Evolutionary conservation across 2,888 invertebrate genomes (phyloP), one percentile per base, ranked within the genome.

Genomic region (Lydus trimaculatus): DNA sequence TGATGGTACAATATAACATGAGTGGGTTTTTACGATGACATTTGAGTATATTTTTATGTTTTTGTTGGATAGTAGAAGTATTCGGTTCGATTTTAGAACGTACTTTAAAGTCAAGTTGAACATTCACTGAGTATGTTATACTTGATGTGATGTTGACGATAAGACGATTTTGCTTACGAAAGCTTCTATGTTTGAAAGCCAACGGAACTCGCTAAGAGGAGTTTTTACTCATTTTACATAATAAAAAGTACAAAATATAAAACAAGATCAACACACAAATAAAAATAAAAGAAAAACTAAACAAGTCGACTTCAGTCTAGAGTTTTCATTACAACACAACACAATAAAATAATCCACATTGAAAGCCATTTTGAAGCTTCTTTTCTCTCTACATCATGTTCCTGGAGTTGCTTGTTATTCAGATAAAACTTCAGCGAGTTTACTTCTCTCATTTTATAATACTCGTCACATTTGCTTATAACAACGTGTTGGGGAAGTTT

Each of bases 41-140:
- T 23, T 52, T 11, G 52, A 52, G 52, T 52, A 17, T 20, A 52
- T 52, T 52, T 52, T 52, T 52, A 52, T 52, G 52, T 52, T 52
- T 52, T 52, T 20, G 17, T 52, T 52, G 20, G 23, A 9, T n/a
- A 11, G 11, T 9, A 17, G 11, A 11, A 20, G 52, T 52, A 52
- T 23, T 8, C 52, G 52, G 8, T 52, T 52, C 52, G 52, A 52
- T 52, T 52, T 17, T 52, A 13, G 13, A 52, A 3, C 15, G 4
- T 25, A 3, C 23, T 52, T 52, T 13, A 52, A 52, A 52, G 23
- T 52, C 52, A 25, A 25, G 2, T 52, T 52, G 52, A 52, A 52
- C 52, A 52, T 20, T 20, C 48, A 11, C 48, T 25, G 52, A 25
- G 52, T 52, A 25, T 52, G 23, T 52, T 52, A 13, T 11, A 11